Percentiles rank a stretch among this genome's conserved stretches.
Conservation (phyloP, 2,113 vertebrate genomes). For the Nibea coibor region DNA sequence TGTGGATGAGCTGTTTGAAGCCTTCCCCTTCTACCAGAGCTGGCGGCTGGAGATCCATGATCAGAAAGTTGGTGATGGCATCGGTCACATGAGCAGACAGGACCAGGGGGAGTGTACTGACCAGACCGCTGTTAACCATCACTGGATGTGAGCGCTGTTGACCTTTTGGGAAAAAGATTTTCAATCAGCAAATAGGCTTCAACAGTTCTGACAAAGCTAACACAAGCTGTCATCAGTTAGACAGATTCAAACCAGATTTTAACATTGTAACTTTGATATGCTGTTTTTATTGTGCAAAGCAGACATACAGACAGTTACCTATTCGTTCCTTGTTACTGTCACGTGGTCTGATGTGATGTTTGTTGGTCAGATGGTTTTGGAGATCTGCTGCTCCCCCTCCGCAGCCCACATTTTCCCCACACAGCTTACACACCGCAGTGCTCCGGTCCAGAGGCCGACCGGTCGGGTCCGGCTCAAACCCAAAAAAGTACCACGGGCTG, state of each 20-base stretch:
- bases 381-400: conserved; percentile 75
- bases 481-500: conserved; percentile 78
- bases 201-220: too few species aligned
- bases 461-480: conserved; percentile 75
- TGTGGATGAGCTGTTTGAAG: conserved; percentile 78
- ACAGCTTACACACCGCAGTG: conserved; percentile 82
- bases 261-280: not conserved
- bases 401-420: conserved; percentile 77
- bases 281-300: not conserved
- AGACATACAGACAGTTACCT: conserved; percentile 48
- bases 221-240: too few species aligned
- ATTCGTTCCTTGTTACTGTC: conserved; percentile 46
- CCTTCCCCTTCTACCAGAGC: conserved; percentile 80
- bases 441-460: conserved; percentile 81
- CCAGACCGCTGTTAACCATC: conserved; percentile 6
- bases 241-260: not conserved
- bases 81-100: conserved; percentile 61
- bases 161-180: conserved; percentile 19
- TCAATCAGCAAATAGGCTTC: not conserved
- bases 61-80: conserved; percentile 80
- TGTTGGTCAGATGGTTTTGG: conserved; percentile 78
- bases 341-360: conserved; percentile 75
- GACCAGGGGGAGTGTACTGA: conserved; percentile 15
- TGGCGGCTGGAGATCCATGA: conserved; percentile 79
- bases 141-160: conserved; percentile 21